Conservation (phyloP, 1,140 invertebrate genomes). For the Metopolophium dirhodum region DNA sequence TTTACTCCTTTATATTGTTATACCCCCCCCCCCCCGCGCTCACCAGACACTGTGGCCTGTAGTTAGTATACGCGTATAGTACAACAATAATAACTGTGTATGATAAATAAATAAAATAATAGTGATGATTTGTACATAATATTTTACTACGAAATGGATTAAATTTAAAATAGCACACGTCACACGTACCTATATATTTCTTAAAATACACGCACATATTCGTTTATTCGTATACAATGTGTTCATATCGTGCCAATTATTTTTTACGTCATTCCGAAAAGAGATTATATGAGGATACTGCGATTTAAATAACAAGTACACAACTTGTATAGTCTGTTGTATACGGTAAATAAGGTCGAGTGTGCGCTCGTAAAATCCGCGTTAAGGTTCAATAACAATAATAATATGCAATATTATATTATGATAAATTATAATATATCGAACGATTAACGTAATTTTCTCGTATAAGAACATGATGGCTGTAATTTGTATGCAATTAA, state of each 20-base stretch:
- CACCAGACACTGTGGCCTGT: too few relatives aligned
- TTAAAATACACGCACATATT: not conserved
- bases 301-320: not conserved
- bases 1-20: not conserved
- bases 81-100: not conserved
- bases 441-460: not conserved
- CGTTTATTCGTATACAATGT: not conserved
- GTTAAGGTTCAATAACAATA: constrained; percentile 7
- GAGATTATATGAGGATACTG: not conserved
- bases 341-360: not conserved
- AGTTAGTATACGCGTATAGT: not conserved
- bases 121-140: not conserved
- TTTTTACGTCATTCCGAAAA: constrained; percentile 2
- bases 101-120: not conserved
- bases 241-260: constrained; percentile 27
- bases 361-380: not conserved
- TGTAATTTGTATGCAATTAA: not conserved
- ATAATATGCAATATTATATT: not conserved
- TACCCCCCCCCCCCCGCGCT: not conserved
- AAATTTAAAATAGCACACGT: not conserved
- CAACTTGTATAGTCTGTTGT: not conserved
- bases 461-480: not conserved
- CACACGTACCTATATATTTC: not conserved
- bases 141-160: not conserved
- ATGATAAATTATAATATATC: not conserved